Conservation (phyloP, 2,888 invertebrate genomes). For the Euphydryas editha region DNA sequence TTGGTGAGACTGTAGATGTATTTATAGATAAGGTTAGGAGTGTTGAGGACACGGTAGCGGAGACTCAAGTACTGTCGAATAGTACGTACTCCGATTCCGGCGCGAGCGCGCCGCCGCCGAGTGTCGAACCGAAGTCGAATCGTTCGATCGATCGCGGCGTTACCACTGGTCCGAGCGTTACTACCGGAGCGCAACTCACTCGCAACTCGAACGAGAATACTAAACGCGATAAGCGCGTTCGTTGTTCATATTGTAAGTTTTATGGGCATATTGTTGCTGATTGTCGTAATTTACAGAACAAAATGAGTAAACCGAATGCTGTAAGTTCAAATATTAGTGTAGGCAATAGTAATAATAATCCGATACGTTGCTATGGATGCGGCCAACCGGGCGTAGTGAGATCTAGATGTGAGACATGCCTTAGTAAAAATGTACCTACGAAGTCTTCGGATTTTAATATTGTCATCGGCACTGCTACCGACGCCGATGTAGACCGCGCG, state of each 20-base stretch:
- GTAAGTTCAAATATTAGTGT: neutral
- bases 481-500: neutral
- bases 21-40: no score
- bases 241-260: constrained; percentile 21
- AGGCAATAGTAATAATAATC: neutral
- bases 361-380: constrained; percentile 27
- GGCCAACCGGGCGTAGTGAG: constrained; percentile 18
- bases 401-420: constrained; percentile 24
- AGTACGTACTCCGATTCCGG: no score
- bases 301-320: neutral
- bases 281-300: constrained; percentile 6
- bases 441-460: no score
- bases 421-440: neutral
- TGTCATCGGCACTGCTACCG: neutral
- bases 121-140: no score
- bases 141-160: no score
- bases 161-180: no score
- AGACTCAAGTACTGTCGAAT: no score
- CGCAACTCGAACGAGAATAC: neutral
- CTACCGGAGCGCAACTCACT: neutral
- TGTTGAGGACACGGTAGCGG: no score
- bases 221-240: constrained; percentile 1
- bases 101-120: no score
- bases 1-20: no score
- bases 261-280: constrained; percentile 12